These are phyloP conservation scores for Oreortyx pictus DNA, from an alignment of 2,797 vertebrate genomes.

Conservation along the genomic window DNA sequence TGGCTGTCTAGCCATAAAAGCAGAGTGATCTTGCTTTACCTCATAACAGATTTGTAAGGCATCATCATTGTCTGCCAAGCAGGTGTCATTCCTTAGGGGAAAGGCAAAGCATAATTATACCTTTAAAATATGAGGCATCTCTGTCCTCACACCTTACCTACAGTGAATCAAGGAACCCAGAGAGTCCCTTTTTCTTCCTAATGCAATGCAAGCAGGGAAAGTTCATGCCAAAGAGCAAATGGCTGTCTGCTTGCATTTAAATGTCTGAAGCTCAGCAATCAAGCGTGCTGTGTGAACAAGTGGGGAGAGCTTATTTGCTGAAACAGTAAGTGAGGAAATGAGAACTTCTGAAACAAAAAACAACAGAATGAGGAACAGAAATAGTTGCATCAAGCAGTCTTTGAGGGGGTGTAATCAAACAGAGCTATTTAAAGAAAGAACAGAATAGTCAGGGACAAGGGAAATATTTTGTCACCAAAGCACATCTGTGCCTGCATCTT, in stretches of 20 bases:
- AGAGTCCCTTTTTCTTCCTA: not conserved
- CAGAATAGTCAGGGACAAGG: not conserved
- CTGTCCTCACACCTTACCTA: constrained; percentile 14
- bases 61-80: not conserved
- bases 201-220: not conserved
- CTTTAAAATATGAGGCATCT: not conserved
- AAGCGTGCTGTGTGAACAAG: not conserved
- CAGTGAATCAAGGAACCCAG: not conserved
- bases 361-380: constrained; percentile 64
- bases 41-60: not conserved
- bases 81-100: not conserved
- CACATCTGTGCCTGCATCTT: not conserved
- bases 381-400: constrained; percentile 32
- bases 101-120: not conserved
- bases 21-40: not conserved
- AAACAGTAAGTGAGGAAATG: constrained; percentile 27
- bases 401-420: not conserved
- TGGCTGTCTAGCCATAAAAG: not conserved
- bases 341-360: constrained; percentile 47
- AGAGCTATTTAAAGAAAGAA: not conserved
- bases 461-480: not conserved
- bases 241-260: not conserved
- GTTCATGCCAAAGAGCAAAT: not conserved
- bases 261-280: not conserved
- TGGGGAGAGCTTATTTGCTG: not conserved